A percentile compares a stretch with the other conserved stretches of the same genome.
Evolutionary conservation across 2,113 vertebrate species (phyloP).

Genomic region (Cardinalis cardinalis): DNA sequence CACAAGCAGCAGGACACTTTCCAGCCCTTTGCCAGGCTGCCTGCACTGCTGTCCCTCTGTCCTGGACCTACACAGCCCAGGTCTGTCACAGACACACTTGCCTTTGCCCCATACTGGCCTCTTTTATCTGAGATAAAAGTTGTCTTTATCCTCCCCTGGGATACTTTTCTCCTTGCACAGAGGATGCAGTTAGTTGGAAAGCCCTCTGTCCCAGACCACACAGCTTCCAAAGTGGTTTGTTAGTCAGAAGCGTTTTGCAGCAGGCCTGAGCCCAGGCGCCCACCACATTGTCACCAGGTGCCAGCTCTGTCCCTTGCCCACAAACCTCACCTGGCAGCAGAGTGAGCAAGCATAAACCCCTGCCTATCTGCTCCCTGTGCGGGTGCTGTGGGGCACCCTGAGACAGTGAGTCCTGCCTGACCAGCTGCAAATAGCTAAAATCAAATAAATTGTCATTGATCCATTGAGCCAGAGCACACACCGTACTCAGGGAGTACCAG

Average conservation of each 20-base stretch:
- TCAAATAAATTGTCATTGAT: neutral
- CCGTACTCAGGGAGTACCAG: accelerated
- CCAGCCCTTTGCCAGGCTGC: neutral
- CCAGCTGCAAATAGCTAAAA: neutral
- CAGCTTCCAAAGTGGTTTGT: neutral
- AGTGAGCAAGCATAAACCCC: neutral
- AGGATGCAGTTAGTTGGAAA: neutral
- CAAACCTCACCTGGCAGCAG: neutral
- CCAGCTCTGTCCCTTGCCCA: neutral
- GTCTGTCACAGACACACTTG: neutral
- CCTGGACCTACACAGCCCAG: too few species aligned
- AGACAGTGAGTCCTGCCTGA: neutral
- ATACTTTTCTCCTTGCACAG: neutral
- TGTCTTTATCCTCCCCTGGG: neutral
- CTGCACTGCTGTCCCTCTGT: neutral
- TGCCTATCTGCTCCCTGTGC: neutral
- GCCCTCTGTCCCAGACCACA: neutral
- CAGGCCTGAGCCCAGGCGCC: neutral
- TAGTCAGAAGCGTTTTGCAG: neutral
- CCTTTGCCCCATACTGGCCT: neutral
- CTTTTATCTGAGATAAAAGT: neutral
- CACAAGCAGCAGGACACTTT: neutral
- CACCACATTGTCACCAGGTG: neutral
- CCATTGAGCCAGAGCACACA: accelerated
- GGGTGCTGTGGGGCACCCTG: neutral